Evolutionary conservation across 2,888 invertebrate species (phyloP).

Genomic region (Spodoptera littoralis): DNA sequence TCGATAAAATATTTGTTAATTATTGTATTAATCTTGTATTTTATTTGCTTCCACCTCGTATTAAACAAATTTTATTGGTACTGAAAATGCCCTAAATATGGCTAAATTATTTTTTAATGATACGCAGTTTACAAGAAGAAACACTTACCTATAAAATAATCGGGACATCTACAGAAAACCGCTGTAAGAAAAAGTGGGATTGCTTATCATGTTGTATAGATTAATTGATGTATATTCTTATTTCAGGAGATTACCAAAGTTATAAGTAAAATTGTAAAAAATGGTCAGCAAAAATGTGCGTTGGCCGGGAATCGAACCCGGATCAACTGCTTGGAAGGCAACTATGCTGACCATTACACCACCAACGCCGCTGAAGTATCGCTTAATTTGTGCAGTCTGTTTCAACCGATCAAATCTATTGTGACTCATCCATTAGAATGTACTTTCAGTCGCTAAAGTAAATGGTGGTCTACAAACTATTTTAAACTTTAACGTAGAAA

Average conservation of each 20-base stretch:
- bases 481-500: neutral
- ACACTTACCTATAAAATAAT: too few species aligned
- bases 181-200: too few species aligned
- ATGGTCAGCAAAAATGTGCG: conserved; percentile 74
- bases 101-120: too few species aligned
- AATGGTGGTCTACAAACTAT: conserved; percentile 2
- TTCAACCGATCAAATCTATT: neutral
- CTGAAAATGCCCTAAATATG: too few species aligned
- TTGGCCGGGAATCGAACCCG: conserved; percentile 89
- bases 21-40: too few species aligned
- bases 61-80: too few species aligned
- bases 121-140: too few species aligned
- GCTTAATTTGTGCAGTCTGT: conserved; percentile 11
- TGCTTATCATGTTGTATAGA: too few species aligned
- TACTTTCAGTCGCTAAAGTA: conserved; percentile 17
- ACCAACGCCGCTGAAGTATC: conserved; percentile 74
- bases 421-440: conserved; percentile 1
- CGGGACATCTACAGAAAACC: too few species aligned
- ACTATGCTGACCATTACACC: conserved; percentile 89
- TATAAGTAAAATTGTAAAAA: neutral
- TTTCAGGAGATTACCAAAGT: too few species aligned
- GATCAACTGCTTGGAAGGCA: conserved; percentile 89
- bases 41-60: too few species aligned
- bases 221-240: too few species aligned
- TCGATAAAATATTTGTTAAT: neutral